Conservation (phyloP, 2,797 vertebrate species). For the Xyrichtys novacula region DNA sequence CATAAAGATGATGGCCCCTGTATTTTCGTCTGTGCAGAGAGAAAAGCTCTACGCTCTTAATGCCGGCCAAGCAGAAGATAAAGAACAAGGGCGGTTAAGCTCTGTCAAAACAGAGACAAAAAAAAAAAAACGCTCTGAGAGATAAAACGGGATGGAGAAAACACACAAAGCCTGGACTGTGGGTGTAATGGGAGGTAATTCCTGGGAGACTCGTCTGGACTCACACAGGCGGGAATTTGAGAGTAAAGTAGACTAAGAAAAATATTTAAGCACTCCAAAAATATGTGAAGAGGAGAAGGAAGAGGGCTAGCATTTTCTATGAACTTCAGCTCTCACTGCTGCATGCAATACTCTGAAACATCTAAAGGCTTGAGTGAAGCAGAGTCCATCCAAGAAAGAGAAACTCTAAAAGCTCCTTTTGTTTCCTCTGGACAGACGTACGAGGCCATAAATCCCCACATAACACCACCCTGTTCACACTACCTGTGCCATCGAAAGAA, state of each 20-base stretch:
- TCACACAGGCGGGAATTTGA: constrained; percentile 41
- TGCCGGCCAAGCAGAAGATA: constrained; percentile 47
- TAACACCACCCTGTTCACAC: neutral
- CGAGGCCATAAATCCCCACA: neutral
- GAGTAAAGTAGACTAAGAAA: constrained; percentile 16
- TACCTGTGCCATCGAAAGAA: neutral
- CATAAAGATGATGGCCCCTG: constrained; percentile 33
- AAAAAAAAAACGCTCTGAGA: constrained; percentile 31
- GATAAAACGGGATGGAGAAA: constrained; percentile 52
- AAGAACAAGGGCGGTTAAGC: constrained; percentile 52
- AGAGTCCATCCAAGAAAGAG: neutral
- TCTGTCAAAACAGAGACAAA: constrained; percentile 59
- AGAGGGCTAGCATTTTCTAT: neutral
- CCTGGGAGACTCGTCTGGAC: constrained; percentile 32
- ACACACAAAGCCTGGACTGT: constrained; percentile 39
- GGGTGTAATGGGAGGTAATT: constrained; percentile 9
- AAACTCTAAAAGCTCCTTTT: neutral
- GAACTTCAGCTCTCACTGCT: constrained; percentile 13
- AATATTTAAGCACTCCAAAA: neutral
- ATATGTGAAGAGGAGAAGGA: constrained; percentile 20
- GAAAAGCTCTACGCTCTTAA: constrained; percentile 34
- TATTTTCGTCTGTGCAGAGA: constrained; percentile 35
- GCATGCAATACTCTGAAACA: neutral
- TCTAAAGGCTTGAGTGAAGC: neutral
- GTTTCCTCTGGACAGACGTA: neutral